Evolutionary conservation across 1,140 invertebrate species (phyloP), one percentile per base, ranked within the genome.

Genomic region (Hyposmocoma kahamanoa): DNA sequence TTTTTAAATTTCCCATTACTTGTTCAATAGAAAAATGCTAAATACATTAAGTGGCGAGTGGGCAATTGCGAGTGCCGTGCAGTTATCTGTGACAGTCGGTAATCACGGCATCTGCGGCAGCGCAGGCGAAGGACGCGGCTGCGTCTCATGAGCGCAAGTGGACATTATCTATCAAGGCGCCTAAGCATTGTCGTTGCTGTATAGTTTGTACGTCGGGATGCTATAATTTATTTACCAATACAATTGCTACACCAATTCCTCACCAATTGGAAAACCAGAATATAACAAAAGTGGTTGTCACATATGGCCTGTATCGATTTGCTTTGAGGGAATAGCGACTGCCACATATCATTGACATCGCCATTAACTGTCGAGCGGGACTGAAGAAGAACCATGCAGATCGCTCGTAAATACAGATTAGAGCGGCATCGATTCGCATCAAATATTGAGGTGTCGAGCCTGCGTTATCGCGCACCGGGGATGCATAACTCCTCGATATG

Each of bases 401-500:
- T 13, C 3, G 30, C 30, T 6, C 30, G 30, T 34, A 34, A 34
- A 34, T 34, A 6, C 6, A 3, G 32, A 36, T 36, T 36, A 36
- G 8, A 17, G 15, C 11, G 8, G 6, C 2, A n/a, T n/a, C 10
- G 32, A n/a, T 6, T n/a, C 32, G 32, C 32, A 36, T 36, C 32
- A 36, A 36, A 36, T 36, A 36, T 36, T 36, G 32, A 36, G 32
- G 32, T 36, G 32, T 15, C n/a, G n/a, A n/a, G n/a, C 32, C 1
- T 6, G 10, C 10, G 11, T 36, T 36, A 36, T 36, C 10, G 32
- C 1, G 1, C 32, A 17, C 32, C 3, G 3, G 32, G 32, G 32
- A 36, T 2, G 32, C n/a, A 36, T 36, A 36, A 36, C 32, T 36
- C n/a, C 32, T 17, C 13, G 9, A 36, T 36, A 36, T n/a, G 24